A percentile compares a stretch with the other conserved stretches of the same genome.
Evolutionary conservation across 2,113 vertebrate species (phyloP).

Genomic region (Phalacrocorax carbo): DNA sequence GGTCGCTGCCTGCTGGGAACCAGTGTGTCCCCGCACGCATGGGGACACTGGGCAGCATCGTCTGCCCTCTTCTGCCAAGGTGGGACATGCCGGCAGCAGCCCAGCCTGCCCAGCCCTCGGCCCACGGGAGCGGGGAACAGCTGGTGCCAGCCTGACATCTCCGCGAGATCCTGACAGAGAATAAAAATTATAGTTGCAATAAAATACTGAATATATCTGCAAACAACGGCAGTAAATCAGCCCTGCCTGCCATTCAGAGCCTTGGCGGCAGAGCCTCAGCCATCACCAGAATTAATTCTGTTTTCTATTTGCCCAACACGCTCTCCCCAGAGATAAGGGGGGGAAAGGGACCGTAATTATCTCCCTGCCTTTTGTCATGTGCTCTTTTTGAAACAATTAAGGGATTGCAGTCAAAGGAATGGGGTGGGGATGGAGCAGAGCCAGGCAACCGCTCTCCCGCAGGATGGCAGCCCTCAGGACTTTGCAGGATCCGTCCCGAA

Average conservation of each 20-base stretch:
- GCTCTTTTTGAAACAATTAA: background rate
- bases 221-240: background rate
- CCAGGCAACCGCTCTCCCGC: background rate
- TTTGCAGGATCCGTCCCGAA: background rate
- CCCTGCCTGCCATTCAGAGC: background rate
- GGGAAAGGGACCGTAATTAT: constrained; percentile 58
- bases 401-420: background rate
- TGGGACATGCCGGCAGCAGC: accelerated
- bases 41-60: background rate
- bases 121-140: accelerated
- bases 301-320: background rate
- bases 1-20: background rate
- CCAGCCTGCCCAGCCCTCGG: background rate
- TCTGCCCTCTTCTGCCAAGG: background rate
- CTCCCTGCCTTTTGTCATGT: background rate
- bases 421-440: background rate
- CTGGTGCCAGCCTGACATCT: background rate
- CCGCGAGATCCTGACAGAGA: background rate
- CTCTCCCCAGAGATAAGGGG: constrained; percentile 28
- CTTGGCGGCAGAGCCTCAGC: background rate
- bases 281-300: background rate
- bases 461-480: background rate
- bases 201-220: background rate
- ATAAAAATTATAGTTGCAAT: background rate
- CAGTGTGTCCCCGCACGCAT: background rate